These are phyloP conservation scores for Dasypolia templi DNA, from an alignment of 2,888 invertebrate genomes.

Conservation along the genomic window DNA sequence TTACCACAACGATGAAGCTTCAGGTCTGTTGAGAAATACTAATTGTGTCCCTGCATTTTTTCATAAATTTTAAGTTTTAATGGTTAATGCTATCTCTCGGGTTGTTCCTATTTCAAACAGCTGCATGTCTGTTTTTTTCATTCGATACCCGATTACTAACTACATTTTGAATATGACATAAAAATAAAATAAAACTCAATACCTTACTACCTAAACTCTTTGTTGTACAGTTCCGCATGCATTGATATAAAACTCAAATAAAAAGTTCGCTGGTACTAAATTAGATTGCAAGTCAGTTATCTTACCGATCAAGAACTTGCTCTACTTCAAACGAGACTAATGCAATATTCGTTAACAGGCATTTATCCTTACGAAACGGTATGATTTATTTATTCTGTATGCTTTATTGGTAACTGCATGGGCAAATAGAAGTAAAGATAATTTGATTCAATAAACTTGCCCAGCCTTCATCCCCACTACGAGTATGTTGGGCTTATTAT, in stretches of 20 bases:
- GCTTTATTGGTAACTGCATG: background rate
- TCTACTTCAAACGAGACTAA: conserved; percentile 42
- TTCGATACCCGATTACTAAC: too few species aligned
- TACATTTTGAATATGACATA: background rate
- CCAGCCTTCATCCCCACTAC: too few species aligned
- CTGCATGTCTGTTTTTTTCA: background rate
- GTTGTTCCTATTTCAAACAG: background rate
- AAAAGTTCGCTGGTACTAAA: conserved; percentile 9
- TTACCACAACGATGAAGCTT: too few species aligned
- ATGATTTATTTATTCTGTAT: conserved; percentile 19
- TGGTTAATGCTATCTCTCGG: background rate
- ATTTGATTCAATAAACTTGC: too few species aligned
- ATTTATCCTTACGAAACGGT: conserved; percentile 42
- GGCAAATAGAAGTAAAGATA: background rate
- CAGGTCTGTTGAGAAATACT: too few species aligned
- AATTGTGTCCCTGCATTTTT: too few species aligned
- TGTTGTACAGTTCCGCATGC: background rate
- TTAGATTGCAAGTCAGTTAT: conserved; percentile 37
- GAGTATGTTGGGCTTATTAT: too few species aligned
- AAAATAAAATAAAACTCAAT: background rate
- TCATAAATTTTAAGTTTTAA: too few species aligned
- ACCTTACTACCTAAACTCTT: background rate
- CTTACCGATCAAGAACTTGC: conserved; percentile 44
- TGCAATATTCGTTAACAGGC: conserved; percentile 44
- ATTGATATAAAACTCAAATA: conserved; percentile 7